A percentile compares a stretch with the other conserved stretches of the same genome.
These are phyloP conservation scores for Girardinichthys multiradiatus DNA, from an alignment of 2,113 vertebrate genomes.

Conservation along the genomic window DNA sequence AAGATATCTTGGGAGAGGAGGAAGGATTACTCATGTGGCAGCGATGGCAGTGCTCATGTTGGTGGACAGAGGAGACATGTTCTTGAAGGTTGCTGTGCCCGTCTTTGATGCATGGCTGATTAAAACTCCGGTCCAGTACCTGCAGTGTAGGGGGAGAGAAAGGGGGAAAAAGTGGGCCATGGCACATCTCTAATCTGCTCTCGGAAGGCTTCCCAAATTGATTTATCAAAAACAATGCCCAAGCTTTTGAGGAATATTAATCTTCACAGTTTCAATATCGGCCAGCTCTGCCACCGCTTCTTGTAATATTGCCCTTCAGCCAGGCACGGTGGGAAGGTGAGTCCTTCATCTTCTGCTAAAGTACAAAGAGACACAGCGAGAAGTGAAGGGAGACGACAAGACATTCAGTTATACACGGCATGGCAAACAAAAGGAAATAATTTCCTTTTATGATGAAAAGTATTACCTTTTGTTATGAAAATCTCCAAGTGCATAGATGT, in stretches of 20 bases:
- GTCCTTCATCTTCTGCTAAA: constrained; percentile 74
- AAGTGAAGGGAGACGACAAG: constrained; percentile 36
- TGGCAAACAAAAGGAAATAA: constrained; percentile 62
- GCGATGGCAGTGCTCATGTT: constrained; percentile 22
- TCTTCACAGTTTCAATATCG: constrained; percentile 78
- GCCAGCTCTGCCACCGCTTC: constrained; percentile 63
- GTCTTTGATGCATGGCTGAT: constrained; percentile 74
- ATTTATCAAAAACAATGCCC: constrained; percentile 83
- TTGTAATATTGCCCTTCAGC: constrained; percentile 79
- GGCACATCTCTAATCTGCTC: constrained; percentile 74
- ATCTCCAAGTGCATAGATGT: constrained; percentile 41
- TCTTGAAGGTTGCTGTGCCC: constrained; percentile 73
- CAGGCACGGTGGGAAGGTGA: constrained; percentile 74
- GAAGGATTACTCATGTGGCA: constrained; percentile 31
- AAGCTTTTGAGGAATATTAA: constrained; percentile 82
- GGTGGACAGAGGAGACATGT: constrained; percentile 21
- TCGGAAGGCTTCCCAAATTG: constrained; percentile 81
- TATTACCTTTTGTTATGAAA: constrained; percentile 57
- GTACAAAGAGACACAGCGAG: constrained; percentile 54
- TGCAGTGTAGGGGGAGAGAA: constrained; percentile 37
- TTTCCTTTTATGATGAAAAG: constrained; percentile 56
- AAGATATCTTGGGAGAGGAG: constrained; percentile 43
- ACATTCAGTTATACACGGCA: constrained; percentile 17
- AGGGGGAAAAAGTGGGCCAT: constrained; percentile 64
- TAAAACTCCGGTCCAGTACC: constrained; percentile 74